Evolutionary conservation across 2,888 invertebrate species (phyloP).

Genomic region (Lithophane socia): DNA sequence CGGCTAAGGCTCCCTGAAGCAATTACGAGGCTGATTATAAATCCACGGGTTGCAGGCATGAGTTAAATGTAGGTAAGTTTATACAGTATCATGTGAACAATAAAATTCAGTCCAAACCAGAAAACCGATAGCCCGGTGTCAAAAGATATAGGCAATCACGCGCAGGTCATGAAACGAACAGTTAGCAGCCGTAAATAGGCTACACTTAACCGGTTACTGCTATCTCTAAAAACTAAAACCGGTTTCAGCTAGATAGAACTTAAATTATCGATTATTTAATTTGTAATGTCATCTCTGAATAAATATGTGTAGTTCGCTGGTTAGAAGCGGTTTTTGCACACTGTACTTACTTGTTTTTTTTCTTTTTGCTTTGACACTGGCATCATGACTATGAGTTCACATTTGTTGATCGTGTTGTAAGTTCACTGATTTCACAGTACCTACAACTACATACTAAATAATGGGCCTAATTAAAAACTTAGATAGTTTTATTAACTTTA

Average conservation of each 20-base stretch:
- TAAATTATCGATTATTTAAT: slow-evolving; percentile 28
- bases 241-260: slow-evolving; percentile 32
- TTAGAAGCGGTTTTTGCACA: slow-evolving; percentile 43
- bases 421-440: slow-evolving; percentile 6
- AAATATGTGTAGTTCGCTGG: slow-evolving; percentile 23
- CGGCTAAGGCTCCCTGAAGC: too few relatives aligned
- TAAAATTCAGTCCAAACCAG: slow-evolving; percentile 36
- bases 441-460: background rate
- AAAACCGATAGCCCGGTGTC: slow-evolving; percentile 29
- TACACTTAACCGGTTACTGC: slow-evolving; percentile 31
- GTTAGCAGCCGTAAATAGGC: slow-evolving; percentile 24
- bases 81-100: slow-evolving; percentile 1
- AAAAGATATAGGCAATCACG: slow-evolving; percentile 36
- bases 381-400: slow-evolving; percentile 3
- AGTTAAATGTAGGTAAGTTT: background rate
- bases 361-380: background rate
- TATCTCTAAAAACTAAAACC: slow-evolving; percentile 40
- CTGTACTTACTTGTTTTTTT: slow-evolving; percentile 30
- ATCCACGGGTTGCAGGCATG: background rate
- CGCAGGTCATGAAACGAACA: slow-evolving; percentile 37
- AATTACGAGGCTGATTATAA: background rate
- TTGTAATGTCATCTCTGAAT: slow-evolving; percentile 22
- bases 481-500: background rate
- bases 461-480: background rate
- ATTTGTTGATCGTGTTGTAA: background rate